Conservation (phyloP, 2,797 vertebrate genomes). For the Dallia pectoralis region DNA sequence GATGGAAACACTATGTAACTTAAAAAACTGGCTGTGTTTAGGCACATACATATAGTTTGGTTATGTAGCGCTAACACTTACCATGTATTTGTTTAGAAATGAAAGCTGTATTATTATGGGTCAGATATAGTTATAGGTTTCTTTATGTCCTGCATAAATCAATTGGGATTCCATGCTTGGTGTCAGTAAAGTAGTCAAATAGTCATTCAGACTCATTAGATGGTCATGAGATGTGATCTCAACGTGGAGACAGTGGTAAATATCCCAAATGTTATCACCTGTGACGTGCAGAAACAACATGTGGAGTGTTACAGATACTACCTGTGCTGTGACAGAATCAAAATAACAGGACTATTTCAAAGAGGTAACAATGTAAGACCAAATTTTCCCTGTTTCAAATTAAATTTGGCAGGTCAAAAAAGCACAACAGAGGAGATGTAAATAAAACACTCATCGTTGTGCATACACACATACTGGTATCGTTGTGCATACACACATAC, state of each 20-base stretch:
- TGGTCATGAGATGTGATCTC: background rate
- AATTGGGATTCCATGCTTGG: constrained; percentile 14
- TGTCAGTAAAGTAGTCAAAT: constrained; percentile 24
- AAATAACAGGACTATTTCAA: constrained; percentile 18
- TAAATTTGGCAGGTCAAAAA: constrained; percentile 67
- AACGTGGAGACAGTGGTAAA: background rate
- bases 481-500: constrained; percentile 49
- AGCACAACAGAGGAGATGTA: constrained; percentile 39
- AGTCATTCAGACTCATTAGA: constrained; percentile 7
- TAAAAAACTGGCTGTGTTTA: constrained; percentile 31
- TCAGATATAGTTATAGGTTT: background rate
- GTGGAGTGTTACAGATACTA: constrained; percentile 23
- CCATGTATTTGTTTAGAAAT: constrained; percentile 20
- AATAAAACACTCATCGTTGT: constrained; percentile 40
- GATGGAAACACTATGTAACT: constrained; percentile 24
- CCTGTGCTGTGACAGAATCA: constrained; percentile 34
- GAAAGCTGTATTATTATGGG: constrained; percentile 16
- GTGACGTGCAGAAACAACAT: constrained; percentile 16
- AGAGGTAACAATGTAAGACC: constrained; percentile 45
- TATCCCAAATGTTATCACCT: background rate
- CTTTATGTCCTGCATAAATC: constrained; percentile 11
- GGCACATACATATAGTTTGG: constrained; percentile 44
- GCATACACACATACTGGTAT: constrained; percentile 51
- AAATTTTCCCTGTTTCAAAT: constrained; percentile 41
- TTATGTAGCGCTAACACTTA: constrained; percentile 33